A percentile compares a stretch with the other conserved stretches of the same genome.
Conservation (phyloP, 2,888 invertebrate genomes). For the Seladonia tumulorum region DNA sequence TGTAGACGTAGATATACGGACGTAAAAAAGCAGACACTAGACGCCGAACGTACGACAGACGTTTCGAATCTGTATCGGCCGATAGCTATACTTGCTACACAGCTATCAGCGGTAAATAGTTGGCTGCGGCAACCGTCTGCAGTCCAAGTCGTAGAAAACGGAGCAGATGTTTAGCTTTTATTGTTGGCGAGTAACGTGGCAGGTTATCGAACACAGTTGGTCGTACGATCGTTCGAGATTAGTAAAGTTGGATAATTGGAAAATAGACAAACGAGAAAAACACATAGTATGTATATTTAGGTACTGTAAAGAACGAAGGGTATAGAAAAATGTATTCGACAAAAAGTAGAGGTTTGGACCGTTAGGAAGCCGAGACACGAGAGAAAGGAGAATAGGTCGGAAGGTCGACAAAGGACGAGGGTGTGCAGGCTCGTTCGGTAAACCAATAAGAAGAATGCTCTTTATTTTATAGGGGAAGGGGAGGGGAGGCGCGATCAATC, state of each 20-base stretch:
- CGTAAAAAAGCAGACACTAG: no score
- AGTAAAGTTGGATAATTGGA: not conserved
- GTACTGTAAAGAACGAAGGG: not conserved
- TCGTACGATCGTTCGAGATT: not conserved
- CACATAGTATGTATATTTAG: no score
- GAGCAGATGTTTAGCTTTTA: not conserved
- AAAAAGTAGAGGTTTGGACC: not conserved
- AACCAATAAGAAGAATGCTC: conserved; percentile 25
- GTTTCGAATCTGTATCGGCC: not conserved
- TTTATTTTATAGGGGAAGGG: conserved; percentile 86
- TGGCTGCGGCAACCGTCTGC: not conserved
- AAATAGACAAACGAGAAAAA: no score
- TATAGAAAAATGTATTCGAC: not conserved
- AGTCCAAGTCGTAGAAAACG: not conserved
- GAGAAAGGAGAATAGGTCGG: not conserved
- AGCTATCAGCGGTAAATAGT: not conserved
- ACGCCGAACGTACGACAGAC: not conserved
- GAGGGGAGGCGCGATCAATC: conserved; percentile 87
- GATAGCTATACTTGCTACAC: not conserved
- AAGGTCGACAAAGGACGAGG: not conserved
- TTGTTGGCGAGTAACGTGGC: not conserved
- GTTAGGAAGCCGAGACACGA: not conserved
- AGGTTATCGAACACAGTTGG: not conserved
- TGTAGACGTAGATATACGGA: conserved; percentile 3
- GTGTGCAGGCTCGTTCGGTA: conserved; percentile 1